Percentiles rank a stretch among this genome's conserved stretches.
Evolutionary conservation across 2,888 invertebrate species (phyloP).

Genomic region (Nomada flava): DNA sequence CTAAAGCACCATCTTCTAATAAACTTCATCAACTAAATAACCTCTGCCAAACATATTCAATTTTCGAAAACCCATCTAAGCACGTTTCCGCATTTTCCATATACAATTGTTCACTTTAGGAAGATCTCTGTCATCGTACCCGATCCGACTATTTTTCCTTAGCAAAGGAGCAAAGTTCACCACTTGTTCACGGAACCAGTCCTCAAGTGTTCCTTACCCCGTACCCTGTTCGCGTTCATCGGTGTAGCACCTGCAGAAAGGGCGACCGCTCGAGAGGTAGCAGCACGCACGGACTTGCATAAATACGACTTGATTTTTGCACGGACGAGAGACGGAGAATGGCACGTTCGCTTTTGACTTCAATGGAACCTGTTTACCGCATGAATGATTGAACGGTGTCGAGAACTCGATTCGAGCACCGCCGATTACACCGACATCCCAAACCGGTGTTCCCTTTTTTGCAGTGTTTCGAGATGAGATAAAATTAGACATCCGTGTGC

Average conservation of each 20-base stretch:
- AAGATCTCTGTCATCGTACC: too few species aligned
- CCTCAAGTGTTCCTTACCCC: constrained; percentile 1
- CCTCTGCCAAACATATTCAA: too few species aligned
- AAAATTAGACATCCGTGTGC: constrained; percentile 59
- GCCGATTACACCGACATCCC: constrained; percentile 59
- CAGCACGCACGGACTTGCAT: constrained; percentile 49
- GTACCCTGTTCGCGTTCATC: constrained; percentile 11
- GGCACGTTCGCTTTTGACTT: constrained; percentile 55
- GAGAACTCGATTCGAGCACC: constrained; percentile 60
- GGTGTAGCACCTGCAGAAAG: constrained; percentile 56
- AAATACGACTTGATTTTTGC: constrained; percentile 57
- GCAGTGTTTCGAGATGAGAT: constrained; percentile 31
- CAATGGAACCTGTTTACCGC: constrained; percentile 68
- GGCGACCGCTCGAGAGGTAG: constrained; percentile 37
- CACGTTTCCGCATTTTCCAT: too few species aligned
- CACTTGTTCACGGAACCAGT: constrained; percentile 26
- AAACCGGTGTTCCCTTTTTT: constrained; percentile 45
- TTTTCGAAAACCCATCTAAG: too few species aligned
- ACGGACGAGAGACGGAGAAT: constrained; percentile 36
- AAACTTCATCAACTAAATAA: too few species aligned
- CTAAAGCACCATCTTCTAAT: too few species aligned
- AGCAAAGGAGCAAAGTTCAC: constrained; percentile 1
- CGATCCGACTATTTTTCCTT: not conserved
- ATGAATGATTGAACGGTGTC: constrained; percentile 67
- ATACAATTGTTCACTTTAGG: too few species aligned